These are phyloP conservation scores for Prunella himalayana DNA, from an alignment of 2,113 vertebrate species.

Conservation along the genomic window DNA sequence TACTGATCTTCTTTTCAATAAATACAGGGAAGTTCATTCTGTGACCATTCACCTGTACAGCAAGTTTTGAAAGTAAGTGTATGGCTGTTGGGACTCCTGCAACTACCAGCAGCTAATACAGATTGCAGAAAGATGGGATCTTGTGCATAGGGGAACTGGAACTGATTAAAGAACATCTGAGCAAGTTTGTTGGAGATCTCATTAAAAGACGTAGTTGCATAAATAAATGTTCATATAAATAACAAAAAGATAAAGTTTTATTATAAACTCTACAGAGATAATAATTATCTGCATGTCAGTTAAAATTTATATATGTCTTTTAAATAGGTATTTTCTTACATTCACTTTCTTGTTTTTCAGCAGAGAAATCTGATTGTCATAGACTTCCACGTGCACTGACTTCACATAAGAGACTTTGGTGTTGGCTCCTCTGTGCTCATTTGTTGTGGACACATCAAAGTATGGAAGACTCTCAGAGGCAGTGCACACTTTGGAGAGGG, in stretches of 20 bases:
- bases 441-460: conserved; percentile 83
- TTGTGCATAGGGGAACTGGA: neutral
- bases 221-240: no score
- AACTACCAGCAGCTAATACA: neutral
- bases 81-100: neutral
- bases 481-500: conserved; percentile 78
- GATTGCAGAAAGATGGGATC: neutral
- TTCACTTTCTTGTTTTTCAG: conserved; percentile 80
- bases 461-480: conserved; percentile 63
- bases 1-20: conserved; percentile 60
- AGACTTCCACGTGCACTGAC: conserved; percentile 76
- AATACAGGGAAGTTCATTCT: conserved; percentile 72
- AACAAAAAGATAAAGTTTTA: neutral
- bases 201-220: neutral
- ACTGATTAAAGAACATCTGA: neutral
- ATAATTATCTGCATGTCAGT: neutral
- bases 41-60: conserved; percentile 72
- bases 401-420: conserved; percentile 82
- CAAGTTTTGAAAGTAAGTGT: neutral
- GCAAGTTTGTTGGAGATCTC: neutral
- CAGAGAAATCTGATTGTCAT: conserved; percentile 68
- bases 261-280: neutral
- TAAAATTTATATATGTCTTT: neutral
- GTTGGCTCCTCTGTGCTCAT: conserved; percentile 82
- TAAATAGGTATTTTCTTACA: conserved; percentile 59